phyloP scores from a whole-genome alignment of 2,797 vertebrate species.

The Enteromius radiatus region DNA sequence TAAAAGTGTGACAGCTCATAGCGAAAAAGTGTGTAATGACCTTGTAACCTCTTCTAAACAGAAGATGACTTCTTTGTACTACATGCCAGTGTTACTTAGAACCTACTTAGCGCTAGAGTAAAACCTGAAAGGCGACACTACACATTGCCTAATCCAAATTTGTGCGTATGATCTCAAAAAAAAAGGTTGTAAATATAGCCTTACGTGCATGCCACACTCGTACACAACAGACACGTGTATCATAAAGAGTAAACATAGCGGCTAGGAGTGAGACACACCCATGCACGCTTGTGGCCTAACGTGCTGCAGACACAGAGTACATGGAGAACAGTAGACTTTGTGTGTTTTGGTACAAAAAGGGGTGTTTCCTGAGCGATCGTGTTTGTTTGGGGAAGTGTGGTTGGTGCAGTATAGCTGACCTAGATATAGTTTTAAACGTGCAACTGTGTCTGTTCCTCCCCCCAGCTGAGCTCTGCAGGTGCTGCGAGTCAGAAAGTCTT shows the following conservation, averaged over 20 bases:
- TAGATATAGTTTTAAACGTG: constrained; percentile 68
- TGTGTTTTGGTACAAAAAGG: constrained; percentile 39
- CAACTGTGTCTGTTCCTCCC: constrained; percentile 62
- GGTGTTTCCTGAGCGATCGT: constrained; percentile 55
- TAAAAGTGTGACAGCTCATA: background rate
- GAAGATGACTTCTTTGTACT: constrained; percentile 6
- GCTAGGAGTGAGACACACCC: constrained; percentile 32
- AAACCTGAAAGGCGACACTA: constrained; percentile 2
- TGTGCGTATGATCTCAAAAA: constrained; percentile 13
- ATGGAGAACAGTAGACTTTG: constrained; percentile 16
- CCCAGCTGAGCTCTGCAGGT: constrained; percentile 70
- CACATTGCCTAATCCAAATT: constrained; percentile 7
- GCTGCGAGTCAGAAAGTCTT: constrained; percentile 65
- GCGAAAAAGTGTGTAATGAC: constrained; percentile 15
- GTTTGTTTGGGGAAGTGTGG: constrained; percentile 52
- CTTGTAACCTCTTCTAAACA: constrained; percentile 24
- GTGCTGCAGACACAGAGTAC: constrained; percentile 8
- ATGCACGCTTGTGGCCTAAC: constrained; percentile 32
- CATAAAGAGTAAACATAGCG: constrained; percentile 32
- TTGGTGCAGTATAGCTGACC: constrained; percentile 64
- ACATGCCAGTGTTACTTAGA: background rate
- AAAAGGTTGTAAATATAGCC: constrained; percentile 12
- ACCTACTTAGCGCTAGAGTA: background rate
- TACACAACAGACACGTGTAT: constrained; percentile 28
- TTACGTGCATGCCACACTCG: background rate